These are phyloP conservation scores for Conchocele bisecta DNA, from an alignment of 2,888 invertebrate species.

Conservation along the genomic window DNA sequence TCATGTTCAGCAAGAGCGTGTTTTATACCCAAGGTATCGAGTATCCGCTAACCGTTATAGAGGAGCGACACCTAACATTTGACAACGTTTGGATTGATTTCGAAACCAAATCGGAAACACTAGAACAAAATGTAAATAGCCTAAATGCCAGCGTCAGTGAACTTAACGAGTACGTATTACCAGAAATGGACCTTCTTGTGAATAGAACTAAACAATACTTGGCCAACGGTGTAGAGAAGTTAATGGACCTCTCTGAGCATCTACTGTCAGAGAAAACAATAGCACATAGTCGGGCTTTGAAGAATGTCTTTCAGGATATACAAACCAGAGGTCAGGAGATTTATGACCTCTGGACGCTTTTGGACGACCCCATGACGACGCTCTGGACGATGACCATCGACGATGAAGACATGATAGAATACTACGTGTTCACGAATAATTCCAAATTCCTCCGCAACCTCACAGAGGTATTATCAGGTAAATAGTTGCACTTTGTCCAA, in stretches of 20 bases:
- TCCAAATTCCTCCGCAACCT: conserved; percentile 52
- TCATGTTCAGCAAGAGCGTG: conserved; percentile 63
- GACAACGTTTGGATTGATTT: conserved; percentile 48
- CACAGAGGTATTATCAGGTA: conserved; percentile 49
- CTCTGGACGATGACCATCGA: conserved; percentile 67
- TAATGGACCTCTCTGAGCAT: conserved; percentile 54
- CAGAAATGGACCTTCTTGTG: conserved; percentile 40
- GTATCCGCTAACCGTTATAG: conserved; percentile 57
- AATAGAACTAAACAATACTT: conserved; percentile 45
- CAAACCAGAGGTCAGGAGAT: conserved; percentile 68
- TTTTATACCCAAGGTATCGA: conserved; percentile 70
- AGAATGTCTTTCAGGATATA: conserved; percentile 67
- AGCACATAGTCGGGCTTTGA: conserved; percentile 48
- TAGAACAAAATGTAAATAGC: conserved; percentile 46
- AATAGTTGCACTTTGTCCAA: too few species aligned
- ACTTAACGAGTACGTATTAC: conserved; percentile 42
- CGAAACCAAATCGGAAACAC: conserved; percentile 17
- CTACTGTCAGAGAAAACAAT: conserved; percentile 57
- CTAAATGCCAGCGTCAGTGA: conserved; percentile 31
- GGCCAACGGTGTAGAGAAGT: conserved; percentile 32
- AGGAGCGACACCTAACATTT: conserved; percentile 47
- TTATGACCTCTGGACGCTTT: conserved; percentile 62
- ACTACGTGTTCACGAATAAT: conserved; percentile 63
- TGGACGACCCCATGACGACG: conserved; percentile 37
- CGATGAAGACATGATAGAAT: conserved; percentile 66